Conservation (phyloP, 2,797 vertebrate genomes). For the Clarias platycephalus region DNA sequence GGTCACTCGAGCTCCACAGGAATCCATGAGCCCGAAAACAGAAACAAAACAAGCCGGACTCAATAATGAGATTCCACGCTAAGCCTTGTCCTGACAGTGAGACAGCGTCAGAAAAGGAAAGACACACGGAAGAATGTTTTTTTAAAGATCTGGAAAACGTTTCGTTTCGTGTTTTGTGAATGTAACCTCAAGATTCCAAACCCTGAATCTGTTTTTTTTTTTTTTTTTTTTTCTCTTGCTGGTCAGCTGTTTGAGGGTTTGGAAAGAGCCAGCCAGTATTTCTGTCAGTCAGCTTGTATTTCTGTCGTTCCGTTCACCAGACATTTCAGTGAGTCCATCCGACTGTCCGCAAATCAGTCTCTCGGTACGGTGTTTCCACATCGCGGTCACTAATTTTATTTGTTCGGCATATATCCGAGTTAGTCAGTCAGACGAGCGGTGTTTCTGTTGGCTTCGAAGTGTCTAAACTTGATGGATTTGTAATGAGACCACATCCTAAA, state of each 20-base stretch:
- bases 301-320: slow-evolving; percentile 11
- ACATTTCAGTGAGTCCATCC: slow-evolving; percentile 12
- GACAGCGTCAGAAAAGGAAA: background rate
- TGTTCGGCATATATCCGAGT: slow-evolving; percentile 14
- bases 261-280: background rate
- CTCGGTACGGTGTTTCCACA: slow-evolving; percentile 22
- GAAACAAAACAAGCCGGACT: slow-evolving; percentile 67
- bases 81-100: slow-evolving; percentile 59
- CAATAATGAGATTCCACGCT: slow-evolving; percentile 56
- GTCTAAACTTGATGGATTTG: slow-evolving; percentile 9
- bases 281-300: slow-evolving; percentile 34
- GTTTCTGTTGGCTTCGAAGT: slow-evolving; percentile 35
- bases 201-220: slow-evolving; percentile 2
- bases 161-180: slow-evolving; percentile 12
- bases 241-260: slow-evolving; percentile 31
- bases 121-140: background rate
- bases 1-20: slow-evolving; percentile 58
- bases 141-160: slow-evolving; percentile 25
- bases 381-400: slow-evolving; percentile 30
- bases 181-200: slow-evolving; percentile 18
- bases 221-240: background rate
- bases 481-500: slow-evolving; percentile 34
- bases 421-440: slow-evolving; percentile 21
- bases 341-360: background rate
- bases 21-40: slow-evolving; percentile 67